Conservation (phyloP, 1,140 invertebrate genomes). For the Macrocentrus cingulum region DNA sequence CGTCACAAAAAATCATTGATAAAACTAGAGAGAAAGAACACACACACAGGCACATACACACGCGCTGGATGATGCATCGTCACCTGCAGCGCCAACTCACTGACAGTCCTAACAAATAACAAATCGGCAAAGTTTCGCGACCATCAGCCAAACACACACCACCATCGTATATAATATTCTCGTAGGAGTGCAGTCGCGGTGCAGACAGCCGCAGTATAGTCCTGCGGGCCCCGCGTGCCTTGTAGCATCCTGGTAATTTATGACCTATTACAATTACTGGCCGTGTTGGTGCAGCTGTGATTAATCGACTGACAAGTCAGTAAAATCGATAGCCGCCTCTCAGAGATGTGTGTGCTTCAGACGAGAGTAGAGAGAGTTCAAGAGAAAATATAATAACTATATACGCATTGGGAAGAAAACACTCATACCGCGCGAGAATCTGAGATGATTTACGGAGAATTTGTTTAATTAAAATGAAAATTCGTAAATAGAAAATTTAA, state of each 20-base stretch:
- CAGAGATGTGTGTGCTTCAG: too few species aligned
- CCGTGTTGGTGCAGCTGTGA: constrained; percentile 35
- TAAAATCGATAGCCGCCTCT: constrained; percentile 36
- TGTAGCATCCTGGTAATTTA: constrained; percentile 43
- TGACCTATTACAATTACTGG: constrained; percentile 43
- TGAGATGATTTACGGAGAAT: too few species aligned
- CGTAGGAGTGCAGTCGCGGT: neutral
- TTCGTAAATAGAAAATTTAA: too few species aligned
- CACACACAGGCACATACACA: too few species aligned
- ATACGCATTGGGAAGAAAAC: too few species aligned
- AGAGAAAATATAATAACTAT: neutral
- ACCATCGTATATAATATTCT: neutral
- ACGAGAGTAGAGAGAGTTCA: constrained; percentile 1
- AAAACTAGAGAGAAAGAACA: too few species aligned
- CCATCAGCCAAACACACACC: constrained; percentile 10
- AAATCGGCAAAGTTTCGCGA: constrained; percentile 31
- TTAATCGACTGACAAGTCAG: constrained; percentile 42
- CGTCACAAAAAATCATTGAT: too few species aligned
- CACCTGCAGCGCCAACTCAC: constrained; percentile 30
- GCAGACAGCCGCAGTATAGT: neutral
- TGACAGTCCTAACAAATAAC: constrained; percentile 41
- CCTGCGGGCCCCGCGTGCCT: constrained; percentile 25
- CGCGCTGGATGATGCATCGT: constrained; percentile 36
- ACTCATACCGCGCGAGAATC: too few species aligned
- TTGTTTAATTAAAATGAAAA: too few species aligned